phyloP scores from a whole-genome alignment of 2,113 vertebrate genomes.

The Glaucidium brasilianum region DNA sequence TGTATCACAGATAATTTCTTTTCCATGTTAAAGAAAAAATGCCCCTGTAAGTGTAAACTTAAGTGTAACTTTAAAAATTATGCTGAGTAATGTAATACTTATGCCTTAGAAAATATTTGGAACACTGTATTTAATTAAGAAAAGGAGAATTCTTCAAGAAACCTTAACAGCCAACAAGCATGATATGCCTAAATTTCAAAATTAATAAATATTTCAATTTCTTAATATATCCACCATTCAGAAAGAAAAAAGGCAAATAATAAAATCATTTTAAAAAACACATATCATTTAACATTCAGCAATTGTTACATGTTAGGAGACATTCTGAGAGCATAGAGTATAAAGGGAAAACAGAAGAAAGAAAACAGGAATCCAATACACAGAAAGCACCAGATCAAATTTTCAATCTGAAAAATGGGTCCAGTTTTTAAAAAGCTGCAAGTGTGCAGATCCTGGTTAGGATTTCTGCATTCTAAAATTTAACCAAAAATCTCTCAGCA shows the following conservation, averaged over 20 bases:
- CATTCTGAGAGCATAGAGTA: not conserved
- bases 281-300: not conserved
- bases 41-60: fast-evolving
- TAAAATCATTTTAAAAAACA: not conserved
- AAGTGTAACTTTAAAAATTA: not conserved
- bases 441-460: not conserved
- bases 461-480: not conserved
- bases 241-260: not conserved
- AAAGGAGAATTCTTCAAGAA: not conserved
- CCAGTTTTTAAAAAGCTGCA: not conserved
- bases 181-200: not conserved
- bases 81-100: not conserved
- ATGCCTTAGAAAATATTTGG: not conserved
- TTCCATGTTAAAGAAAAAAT: not conserved
- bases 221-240: not conserved
- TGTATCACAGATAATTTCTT: not conserved
- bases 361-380: not conserved
- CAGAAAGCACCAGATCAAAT: not conserved
- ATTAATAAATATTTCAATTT: not conserved
- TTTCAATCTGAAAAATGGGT: not conserved
- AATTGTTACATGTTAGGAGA: not conserved
- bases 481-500: not conserved
- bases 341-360: not conserved
- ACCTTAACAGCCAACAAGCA: fast-evolving
- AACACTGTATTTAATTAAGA: not conserved